phyloP scores from a whole-genome alignment of 2,113 vertebrate species.

The Xiphophorus hellerii region DNA sequence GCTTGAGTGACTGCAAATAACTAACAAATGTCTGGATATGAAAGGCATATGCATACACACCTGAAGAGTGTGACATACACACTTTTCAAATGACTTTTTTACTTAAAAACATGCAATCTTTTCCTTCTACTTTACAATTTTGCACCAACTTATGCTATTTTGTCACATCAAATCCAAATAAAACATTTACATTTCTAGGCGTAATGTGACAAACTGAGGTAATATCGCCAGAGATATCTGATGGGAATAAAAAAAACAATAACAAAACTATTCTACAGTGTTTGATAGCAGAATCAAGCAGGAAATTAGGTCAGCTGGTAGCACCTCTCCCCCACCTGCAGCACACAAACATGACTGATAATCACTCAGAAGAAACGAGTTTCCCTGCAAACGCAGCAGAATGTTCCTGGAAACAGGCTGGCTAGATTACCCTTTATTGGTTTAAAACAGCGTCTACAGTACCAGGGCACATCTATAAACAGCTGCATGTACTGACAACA shows the following conservation, averaged over 20 bases:
- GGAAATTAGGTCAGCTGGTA: conserved; percentile 35
- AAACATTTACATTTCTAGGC: background rate
- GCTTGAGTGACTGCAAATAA: background rate
- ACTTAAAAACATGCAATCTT: background rate
- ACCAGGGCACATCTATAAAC: conserved; percentile 25
- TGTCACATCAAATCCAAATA: background rate
- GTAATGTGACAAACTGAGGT: background rate
- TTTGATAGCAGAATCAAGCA: conserved; percentile 15
- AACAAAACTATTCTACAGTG: background rate
- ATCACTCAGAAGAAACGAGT: background rate
- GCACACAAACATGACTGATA: conserved; percentile 17
- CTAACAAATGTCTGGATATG: too few species aligned
- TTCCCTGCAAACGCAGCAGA: conserved; percentile 3
- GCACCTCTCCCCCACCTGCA: conserved; percentile 7
- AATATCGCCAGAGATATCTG: background rate
- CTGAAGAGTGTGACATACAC: too few species aligned
- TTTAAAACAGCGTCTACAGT: conserved; percentile 12
- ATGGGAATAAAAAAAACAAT: background rate
- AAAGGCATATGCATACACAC: too few species aligned
- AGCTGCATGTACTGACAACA: conserved; percentile 31
- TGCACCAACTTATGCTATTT: background rate
- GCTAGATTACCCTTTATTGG: conserved; percentile 9
- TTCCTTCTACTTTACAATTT: background rate
- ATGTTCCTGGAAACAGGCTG: conserved; percentile 23
- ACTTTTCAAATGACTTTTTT: background rate